These are phyloP conservation scores for Campoletis raptor DNA, from an alignment of 2,888 invertebrate species.

Conservation along the genomic window DNA sequence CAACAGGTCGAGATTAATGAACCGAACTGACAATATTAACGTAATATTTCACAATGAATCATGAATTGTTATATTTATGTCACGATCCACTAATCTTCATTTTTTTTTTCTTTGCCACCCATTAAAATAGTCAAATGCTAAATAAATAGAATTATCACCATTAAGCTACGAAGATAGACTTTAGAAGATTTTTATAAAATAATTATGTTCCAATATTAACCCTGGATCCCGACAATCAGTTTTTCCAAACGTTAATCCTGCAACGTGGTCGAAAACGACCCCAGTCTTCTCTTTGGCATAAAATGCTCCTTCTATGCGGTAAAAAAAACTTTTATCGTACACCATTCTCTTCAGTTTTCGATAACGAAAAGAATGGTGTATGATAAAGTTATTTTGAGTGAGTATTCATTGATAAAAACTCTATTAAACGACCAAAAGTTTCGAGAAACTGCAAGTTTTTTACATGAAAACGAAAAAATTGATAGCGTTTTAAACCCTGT, in stretches of 20 bases:
- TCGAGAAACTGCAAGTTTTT: neutral
- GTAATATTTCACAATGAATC: slow-evolving; percentile 12
- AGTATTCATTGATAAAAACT: neutral
- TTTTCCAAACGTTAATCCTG: neutral
- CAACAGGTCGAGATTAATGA: slow-evolving; percentile 46
- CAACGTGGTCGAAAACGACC: neutral
- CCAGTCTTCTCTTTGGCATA: neutral
- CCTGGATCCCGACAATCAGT: neutral
- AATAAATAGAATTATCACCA: too few relatives aligned
- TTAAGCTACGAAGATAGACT: too few relatives aligned
- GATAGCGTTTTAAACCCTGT: too few relatives aligned
- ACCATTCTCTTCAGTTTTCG: neutral
- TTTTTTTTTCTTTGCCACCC: neutral
- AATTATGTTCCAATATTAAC: too few relatives aligned
- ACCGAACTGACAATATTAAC: neutral
- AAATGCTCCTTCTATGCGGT: neutral
- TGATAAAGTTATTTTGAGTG: neutral
- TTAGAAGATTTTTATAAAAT: too few relatives aligned
- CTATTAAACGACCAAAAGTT: neutral
- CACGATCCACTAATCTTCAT: neutral
- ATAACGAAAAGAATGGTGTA: slow-evolving; percentile 1
- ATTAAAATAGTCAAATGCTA: neutral
- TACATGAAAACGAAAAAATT: neutral
- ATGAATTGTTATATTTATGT: neutral
- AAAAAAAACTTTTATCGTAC: neutral